Conservation (phyloP, 2,113 vertebrate species). For the Cyprinodon variegatus region DNA sequence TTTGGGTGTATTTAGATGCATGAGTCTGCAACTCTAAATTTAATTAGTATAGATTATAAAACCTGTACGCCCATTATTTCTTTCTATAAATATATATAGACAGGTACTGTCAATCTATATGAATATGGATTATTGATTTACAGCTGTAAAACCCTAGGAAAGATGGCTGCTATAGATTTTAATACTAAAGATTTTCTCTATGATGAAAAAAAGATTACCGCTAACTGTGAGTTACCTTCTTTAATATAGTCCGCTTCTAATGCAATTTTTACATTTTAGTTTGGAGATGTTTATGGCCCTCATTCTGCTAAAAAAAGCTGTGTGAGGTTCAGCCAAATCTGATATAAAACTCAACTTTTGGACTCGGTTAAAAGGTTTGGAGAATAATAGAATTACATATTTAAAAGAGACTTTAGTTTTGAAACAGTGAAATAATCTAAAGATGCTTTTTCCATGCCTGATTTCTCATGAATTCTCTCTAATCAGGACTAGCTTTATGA, state of each 20-base stretch:
- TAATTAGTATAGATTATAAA: neutral
- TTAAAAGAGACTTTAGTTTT: neutral
- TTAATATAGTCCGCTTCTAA: neutral
- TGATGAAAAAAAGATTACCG: neutral
- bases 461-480: neutral
- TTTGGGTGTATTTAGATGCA: too few species aligned
- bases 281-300: neutral
- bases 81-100: neutral
- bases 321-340: slow-evolving; percentile 11
- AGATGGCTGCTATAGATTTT: neutral
- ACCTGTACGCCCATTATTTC: neutral
- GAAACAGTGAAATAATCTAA: neutral
- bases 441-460: neutral
- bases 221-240: neutral
- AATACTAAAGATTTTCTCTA: too few species aligned
- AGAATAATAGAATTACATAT: neutral
- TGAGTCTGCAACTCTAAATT: too few species aligned
- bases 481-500: neutral
- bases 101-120: too few species aligned
- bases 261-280: slow-evolving; percentile 15
- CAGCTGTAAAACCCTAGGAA: neutral
- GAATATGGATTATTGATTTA: neutral
- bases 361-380: neutral
- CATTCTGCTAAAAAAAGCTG: neutral
- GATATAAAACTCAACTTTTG: neutral